phyloP scores from a whole-genome alignment of 2,113 vertebrate genomes.

The Thunnus thynnus region DNA sequence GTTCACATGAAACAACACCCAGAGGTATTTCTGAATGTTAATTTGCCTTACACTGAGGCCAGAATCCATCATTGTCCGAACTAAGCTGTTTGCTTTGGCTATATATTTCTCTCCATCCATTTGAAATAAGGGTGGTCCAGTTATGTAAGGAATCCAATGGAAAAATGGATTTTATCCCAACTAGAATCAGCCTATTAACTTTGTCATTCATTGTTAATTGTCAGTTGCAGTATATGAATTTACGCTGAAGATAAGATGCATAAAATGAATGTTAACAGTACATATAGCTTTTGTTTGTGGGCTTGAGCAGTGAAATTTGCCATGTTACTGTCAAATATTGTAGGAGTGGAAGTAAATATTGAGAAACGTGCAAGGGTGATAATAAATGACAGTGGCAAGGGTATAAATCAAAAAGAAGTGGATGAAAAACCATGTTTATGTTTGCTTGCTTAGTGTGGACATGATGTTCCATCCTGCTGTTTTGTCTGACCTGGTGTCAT shows the following conservation, averaged over 20 bases:
- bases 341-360: neutral
- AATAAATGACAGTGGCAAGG: neutral
- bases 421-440: neutral
- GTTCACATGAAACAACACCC: conserved; percentile 64
- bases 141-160: neutral
- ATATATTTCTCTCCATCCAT: neutral
- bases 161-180: neutral
- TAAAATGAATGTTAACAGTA: neutral
- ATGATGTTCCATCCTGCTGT: neutral
- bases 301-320: neutral
- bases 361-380: neutral
- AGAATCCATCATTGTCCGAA: conserved; percentile 46
- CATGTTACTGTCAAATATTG: too few species aligned
- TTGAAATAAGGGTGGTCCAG: neutral
- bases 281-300: neutral
- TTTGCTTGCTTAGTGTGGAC: conserved; percentile 3
- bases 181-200: neutral
- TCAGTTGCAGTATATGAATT: neutral
- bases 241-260: neutral
- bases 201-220: neutral
- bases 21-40: conserved; percentile 69
- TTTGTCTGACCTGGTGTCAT: conserved; percentile 22
- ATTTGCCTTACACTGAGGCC: conserved; percentile 31
- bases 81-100: neutral
- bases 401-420: neutral